Evolutionary conservation across 2,797 vertebrate genomes (phyloP).

Genomic region (Catamblyrhynchus diadema): DNA sequence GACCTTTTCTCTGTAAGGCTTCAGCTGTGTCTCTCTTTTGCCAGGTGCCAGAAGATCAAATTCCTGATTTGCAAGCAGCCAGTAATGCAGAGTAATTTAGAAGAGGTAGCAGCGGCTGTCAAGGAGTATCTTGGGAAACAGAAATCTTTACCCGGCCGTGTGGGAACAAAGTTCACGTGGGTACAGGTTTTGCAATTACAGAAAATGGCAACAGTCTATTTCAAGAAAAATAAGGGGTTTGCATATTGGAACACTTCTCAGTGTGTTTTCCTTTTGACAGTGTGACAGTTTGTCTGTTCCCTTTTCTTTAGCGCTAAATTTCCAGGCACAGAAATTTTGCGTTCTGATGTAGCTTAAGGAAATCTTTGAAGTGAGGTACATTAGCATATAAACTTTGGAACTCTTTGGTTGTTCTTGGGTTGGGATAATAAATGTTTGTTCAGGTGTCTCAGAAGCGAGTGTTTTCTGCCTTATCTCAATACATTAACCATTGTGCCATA

Average conservation of each 20-base stretch:
- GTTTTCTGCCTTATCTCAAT: constrained; percentile 9
- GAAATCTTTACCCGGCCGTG: not conserved
- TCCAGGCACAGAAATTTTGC: not conserved
- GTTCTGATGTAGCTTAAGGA: not conserved
- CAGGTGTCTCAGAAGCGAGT: not conserved
- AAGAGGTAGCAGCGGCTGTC: not conserved
- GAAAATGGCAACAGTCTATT: not conserved
- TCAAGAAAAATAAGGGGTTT: not conserved
- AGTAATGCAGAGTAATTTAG: not conserved
- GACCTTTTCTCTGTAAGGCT: not conserved
- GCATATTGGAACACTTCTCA: not conserved
- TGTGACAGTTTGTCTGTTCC: not conserved
- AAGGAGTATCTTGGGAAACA: not conserved
- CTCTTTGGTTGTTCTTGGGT: not conserved
- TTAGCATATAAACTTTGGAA: constrained; percentile 32
- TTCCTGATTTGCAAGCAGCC: not conserved
- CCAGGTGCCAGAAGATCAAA: constrained; percentile 4
- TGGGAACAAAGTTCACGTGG: not conserved
- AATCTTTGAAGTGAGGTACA: constrained; percentile 20
- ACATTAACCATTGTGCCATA: not conserved
- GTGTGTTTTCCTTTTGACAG: not conserved
- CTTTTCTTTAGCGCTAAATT: not conserved
- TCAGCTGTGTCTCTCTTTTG: not conserved
- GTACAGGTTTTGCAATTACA: not conserved
- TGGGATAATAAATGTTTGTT: not conserved